Percentiles rank a stretch among this genome's conserved stretches.
phyloP scores from a whole-genome alignment of 1,140 invertebrate species.

The Mercenaria mercenaria region DNA sequence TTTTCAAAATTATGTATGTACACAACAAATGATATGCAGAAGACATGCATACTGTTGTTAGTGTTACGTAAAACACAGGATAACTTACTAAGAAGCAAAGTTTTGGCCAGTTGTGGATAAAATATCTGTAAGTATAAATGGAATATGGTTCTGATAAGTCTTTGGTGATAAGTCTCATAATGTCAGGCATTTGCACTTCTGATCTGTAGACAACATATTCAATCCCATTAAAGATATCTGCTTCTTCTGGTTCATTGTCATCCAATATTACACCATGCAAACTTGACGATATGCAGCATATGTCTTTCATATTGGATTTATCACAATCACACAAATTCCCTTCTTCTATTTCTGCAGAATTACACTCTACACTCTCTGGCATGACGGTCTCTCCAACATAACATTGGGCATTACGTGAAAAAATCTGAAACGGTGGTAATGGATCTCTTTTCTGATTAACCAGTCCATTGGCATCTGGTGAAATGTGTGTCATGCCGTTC shows the following conservation, averaged over 20 bases:
- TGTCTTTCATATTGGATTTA: slow-evolving; percentile 39
- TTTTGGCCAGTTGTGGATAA: slow-evolving; percentile 99
- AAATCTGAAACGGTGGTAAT: not conserved
- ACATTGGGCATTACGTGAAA: not conserved
- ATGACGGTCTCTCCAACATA: not conserved
- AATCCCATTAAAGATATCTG: slow-evolving; percentile 72
- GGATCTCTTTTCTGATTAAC: slow-evolving; percentile 8
- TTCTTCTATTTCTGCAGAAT: not conserved
- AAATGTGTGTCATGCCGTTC: slow-evolving; percentile 43
- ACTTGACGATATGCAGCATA: slow-evolving; percentile 14
- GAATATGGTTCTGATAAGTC: slow-evolving; percentile 99
- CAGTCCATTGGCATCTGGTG: slow-evolving; percentile 39
- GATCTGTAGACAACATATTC: slow-evolving; percentile 91
- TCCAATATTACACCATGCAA: slow-evolving; percentile 48
- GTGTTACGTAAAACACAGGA: too few species aligned
- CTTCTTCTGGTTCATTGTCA: slow-evolving; percentile 42
- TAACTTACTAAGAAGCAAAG: slow-evolving; percentile 97
- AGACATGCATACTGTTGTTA: too few species aligned
- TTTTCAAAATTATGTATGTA: too few species aligned
- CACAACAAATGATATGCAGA: too few species aligned
- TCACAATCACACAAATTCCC: slow-evolving; percentile 56
- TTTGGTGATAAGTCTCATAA: slow-evolving; percentile 99
- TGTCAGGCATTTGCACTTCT: slow-evolving; percentile 97
- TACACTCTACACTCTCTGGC: slow-evolving; percentile 8
- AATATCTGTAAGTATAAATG: slow-evolving; percentile 99